Conservation (phyloP, 1,140 invertebrate genomes). For the Drosophila orosa region DNA sequence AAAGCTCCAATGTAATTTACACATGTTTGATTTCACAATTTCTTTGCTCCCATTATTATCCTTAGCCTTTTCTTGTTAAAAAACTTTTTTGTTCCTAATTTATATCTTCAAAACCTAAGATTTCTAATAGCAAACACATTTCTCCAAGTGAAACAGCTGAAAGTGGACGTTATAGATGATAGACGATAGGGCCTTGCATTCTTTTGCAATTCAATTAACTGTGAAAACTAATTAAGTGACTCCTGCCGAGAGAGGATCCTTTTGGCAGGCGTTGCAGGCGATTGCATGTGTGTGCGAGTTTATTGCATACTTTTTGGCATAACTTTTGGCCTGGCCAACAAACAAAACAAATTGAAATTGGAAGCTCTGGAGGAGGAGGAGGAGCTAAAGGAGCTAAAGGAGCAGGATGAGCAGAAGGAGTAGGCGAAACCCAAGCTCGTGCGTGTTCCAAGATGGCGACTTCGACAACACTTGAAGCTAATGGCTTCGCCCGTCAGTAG, state of each 20-base stretch:
- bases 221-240: slow-evolving; percentile 81
- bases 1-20: neutral
- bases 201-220: slow-evolving; percentile 79
- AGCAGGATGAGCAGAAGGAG: neutral
- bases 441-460: slow-evolving; percentile 72
- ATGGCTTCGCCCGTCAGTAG: slow-evolving; percentile 40
- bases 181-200: slow-evolving; percentile 27
- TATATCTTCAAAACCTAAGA: neutral
- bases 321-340: slow-evolving; percentile 54
- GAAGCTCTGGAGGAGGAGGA: slow-evolving; percentile 35
- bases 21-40: too few species aligned
- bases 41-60: neutral
- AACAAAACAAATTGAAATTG: slow-evolving; percentile 70
- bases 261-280: slow-evolving; percentile 20
- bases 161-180: neutral
- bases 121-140: neutral
- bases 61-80: neutral
- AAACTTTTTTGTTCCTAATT: neutral
- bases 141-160: neutral
- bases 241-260: slow-evolving; percentile 24
- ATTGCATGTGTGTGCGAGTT: slow-evolving; percentile 38
- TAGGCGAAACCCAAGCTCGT: slow-evolving; percentile 24
- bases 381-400: neutral
- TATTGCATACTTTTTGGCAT: slow-evolving; percentile 70
- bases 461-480: slow-evolving; percentile 75